Conservation (phyloP, 2,797 vertebrate species). For the Gambusia yucatana region DNA sequence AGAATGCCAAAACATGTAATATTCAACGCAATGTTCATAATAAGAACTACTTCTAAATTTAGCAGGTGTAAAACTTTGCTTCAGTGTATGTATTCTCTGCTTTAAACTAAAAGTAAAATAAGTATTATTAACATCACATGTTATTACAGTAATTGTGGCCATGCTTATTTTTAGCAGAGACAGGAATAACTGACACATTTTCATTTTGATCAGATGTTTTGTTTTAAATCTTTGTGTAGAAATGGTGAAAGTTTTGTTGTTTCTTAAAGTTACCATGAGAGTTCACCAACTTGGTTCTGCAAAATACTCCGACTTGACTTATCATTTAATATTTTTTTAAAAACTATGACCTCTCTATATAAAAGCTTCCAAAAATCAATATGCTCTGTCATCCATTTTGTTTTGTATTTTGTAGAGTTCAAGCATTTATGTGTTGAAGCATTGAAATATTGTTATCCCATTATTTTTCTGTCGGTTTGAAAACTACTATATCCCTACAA, state of each 20-base stretch:
- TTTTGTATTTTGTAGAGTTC: background rate
- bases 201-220: background rate
- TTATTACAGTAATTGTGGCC: background rate
- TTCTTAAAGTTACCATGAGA: background rate
- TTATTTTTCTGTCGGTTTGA: background rate
- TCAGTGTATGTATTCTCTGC: background rate
- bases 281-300: background rate
- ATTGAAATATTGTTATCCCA: constrained; percentile 1
- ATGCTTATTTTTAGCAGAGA: background rate
- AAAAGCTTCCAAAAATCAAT: background rate
- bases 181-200: background rate
- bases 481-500: background rate
- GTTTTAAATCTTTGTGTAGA: background rate
- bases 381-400: background rate
- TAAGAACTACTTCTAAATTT: background rate
- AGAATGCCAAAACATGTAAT: background rate
- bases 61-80: background rate
- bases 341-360: background rate
- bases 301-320: background rate
- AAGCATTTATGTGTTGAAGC: background rate
- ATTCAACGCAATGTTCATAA: background rate
- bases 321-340: background rate
- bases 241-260: background rate
- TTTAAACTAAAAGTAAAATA: background rate
- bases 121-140: background rate